Percentiles rank a stretch among this genome's conserved stretches.
These are phyloP conservation scores for Rhabditophanes sp. DNA, from an alignment of 2,888 invertebrate genomes.

Conservation along the genomic window DNA sequence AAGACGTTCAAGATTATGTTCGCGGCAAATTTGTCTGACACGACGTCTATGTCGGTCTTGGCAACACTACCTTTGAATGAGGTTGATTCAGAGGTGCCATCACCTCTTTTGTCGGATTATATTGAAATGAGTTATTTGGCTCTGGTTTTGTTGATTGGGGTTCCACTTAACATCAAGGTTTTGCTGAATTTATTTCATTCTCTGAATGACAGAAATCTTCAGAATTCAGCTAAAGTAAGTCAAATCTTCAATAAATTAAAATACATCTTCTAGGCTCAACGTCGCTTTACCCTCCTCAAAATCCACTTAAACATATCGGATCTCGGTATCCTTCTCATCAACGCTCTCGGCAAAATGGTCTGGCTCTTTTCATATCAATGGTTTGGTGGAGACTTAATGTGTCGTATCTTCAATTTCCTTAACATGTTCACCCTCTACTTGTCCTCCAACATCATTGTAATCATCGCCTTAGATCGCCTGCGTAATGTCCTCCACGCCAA, in stretches of 20 bases:
- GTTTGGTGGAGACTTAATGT: slow-evolving; percentile 26
- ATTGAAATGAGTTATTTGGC: slow-evolving; percentile 36
- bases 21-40: too few relatives aligned
- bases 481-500: slow-evolving; percentile 32
- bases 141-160: slow-evolving; percentile 25
- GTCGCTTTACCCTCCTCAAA: slow-evolving; percentile 36
- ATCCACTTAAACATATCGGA: slow-evolving; percentile 40
- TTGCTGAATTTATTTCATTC: slow-evolving; percentile 22
- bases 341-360: slow-evolving; percentile 28
- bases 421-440: slow-evolving; percentile 38
- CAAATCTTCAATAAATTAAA: slow-evolving; percentile 6
- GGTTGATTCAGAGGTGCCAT: slow-evolving; percentile 3
- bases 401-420: slow-evolving; percentile 27
- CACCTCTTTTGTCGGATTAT: slow-evolving; percentile 31
- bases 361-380: slow-evolving; percentile 40
- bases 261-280: slow-evolving; percentile 11
- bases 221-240: too few relatives aligned
- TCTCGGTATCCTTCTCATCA: slow-evolving; percentile 23
- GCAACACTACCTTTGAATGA: too few relatives aligned
- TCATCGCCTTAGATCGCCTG: slow-evolving; percentile 37
- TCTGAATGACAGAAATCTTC: too few relatives aligned
- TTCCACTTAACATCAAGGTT: slow-evolving; percentile 30
- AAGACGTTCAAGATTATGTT: too few relatives aligned
- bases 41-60: too few relatives aligned
- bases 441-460: slow-evolving; percentile 39